phyloP scores from a whole-genome alignment of 2,888 invertebrate genomes.

The Trichogramma evanescens region DNA sequence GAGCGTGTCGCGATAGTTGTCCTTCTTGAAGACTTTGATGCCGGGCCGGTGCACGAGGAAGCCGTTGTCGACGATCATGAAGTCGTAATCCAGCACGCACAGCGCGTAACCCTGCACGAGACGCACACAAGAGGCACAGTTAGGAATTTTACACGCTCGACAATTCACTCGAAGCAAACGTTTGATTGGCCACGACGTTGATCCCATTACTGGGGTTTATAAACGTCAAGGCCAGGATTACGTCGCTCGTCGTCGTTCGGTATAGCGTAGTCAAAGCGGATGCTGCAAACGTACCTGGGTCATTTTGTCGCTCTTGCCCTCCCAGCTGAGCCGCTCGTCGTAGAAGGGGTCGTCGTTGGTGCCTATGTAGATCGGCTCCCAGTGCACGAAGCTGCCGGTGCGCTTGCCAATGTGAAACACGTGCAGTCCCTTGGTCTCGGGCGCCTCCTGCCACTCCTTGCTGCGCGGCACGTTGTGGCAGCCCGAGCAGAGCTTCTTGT shows the following conservation, averaged over 20 bases:
- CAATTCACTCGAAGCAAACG: background rate
- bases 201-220: too few species aligned
- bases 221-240: background rate
- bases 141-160: too few species aligned
- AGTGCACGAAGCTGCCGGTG: conserved; percentile 69
- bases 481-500: conserved; percentile 80
- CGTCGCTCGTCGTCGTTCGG: background rate
- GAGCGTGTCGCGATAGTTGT: conserved; percentile 67
- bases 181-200: too few species aligned
- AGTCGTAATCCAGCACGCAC: conserved; percentile 86
- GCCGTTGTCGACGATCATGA: conserved; percentile 88
- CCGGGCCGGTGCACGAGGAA: conserved; percentile 89
- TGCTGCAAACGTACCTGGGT: conserved; percentile 64
- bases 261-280: background rate
- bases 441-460: conserved; percentile 74
- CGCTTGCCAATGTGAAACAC: conserved; percentile 82
- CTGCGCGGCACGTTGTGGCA: conserved; percentile 84
- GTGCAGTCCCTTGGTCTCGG: conserved; percentile 64
- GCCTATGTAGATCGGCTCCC: conserved; percentile 93
- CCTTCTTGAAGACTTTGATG: conserved; percentile 76
- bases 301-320: conserved; percentile 93
- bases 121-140: background rate
- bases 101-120: conserved; percentile 73
- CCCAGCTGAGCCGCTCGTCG: conserved; percentile 89
- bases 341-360: conserved; percentile 82